Evolutionary conservation across 2,113 vertebrate species (phyloP).

Genomic region (Orcinus orca): DNA sequence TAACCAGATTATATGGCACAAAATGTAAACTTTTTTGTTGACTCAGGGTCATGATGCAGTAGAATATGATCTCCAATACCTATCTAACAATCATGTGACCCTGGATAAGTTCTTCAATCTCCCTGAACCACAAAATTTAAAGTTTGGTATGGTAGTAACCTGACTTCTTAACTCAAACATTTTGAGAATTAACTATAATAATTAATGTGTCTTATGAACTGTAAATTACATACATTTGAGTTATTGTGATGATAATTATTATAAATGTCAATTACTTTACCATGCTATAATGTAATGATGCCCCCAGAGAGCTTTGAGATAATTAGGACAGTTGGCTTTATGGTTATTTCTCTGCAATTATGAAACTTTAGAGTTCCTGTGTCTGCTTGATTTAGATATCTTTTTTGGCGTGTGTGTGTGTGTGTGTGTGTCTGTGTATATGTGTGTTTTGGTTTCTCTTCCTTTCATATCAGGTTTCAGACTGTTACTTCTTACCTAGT

Average conservation of each 20-base stretch:
- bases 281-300: constrained; percentile 4
- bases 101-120: not conserved
- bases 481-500: not conserved
- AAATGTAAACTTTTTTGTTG: not conserved
- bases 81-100: not conserved
- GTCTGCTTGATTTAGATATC: not conserved
- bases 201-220: not conserved
- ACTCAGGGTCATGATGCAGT: not conserved
- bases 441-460: not conserved
- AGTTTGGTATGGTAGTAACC: not conserved
- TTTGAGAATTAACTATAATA: constrained; percentile 43
- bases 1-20: not conserved
- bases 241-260: not conserved
- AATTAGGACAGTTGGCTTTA: constrained; percentile 9
- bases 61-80: not conserved
- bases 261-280: constrained; percentile 39
- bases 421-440: not conserved
- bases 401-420: not conserved
- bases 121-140: constrained; percentile 9
- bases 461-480: not conserved
- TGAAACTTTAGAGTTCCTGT: not conserved
- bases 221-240: constrained; percentile 24
- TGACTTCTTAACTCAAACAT: not conserved
- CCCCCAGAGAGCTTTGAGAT: not conserved
- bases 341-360: constrained; percentile 19